Evolutionary conservation across 2,113 vertebrate genomes (phyloP).

Genomic region (Bungarus multicinctus): DNA sequence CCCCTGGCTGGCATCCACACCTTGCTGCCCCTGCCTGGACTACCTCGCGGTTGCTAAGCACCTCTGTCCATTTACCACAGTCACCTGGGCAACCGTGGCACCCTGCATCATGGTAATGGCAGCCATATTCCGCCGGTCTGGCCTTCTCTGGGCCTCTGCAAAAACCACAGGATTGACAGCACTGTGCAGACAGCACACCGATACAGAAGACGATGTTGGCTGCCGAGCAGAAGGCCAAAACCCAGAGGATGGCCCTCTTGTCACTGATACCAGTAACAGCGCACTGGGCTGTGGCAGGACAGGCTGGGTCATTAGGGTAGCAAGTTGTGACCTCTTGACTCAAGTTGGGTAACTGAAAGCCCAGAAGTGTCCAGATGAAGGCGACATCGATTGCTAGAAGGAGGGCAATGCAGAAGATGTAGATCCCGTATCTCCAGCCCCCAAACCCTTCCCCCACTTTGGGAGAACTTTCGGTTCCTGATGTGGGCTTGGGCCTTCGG

Average conservation of each 20-base stretch:
- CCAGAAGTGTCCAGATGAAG: neutral
- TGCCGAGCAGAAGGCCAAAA: neutral
- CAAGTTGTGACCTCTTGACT: neutral
- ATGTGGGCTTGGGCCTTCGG: neutral
- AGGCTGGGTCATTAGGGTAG: neutral
- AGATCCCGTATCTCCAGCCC: neutral
- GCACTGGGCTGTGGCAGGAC: neutral
- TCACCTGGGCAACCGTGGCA: neutral
- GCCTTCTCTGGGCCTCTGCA: neutral
- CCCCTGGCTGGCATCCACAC: neutral
- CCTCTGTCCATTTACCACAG: neutral
- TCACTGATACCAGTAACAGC: neutral
- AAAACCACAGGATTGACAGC: neutral
- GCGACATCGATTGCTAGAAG: neutral
- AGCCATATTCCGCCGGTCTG: neutral
- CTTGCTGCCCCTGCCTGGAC: neutral
- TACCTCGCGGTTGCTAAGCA: neutral
- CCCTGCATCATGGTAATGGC: neutral
- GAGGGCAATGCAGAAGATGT: neutral
- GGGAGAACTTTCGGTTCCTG: neutral
- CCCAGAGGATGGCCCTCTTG: slow-evolving; percentile 4
- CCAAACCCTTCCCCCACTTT: too few relatives aligned
- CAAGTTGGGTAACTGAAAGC: neutral
- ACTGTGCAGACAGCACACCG: neutral
- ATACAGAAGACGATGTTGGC: neutral